Conservation (phyloP, 2,113 vertebrate genomes). For the Plectropomus leopardus region DNA sequence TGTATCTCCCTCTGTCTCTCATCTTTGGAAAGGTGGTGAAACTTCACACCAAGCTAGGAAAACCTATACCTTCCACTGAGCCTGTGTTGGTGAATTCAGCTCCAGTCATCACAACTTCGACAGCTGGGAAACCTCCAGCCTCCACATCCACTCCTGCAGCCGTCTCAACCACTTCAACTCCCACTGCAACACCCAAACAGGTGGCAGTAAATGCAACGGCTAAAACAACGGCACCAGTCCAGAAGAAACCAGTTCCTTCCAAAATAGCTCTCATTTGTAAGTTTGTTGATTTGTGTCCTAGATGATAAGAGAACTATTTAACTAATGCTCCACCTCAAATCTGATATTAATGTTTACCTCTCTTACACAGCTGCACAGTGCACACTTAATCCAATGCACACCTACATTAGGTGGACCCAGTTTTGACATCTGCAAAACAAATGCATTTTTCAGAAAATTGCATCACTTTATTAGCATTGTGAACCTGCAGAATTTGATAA, state of each 20-base stretch:
- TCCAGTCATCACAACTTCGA: slow-evolving; percentile 73
- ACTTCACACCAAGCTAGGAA: slow-evolving; percentile 89
- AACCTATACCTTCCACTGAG: slow-evolving; percentile 88
- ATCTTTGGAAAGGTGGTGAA: slow-evolving; percentile 86
- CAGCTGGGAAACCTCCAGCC: slow-evolving; percentile 69
- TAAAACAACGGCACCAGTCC: slow-evolving; percentile 41
- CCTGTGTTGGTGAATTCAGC: slow-evolving; percentile 82
- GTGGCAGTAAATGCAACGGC: slow-evolving; percentile 3
- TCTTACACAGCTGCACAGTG: too few species aligned
- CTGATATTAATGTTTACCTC: too few species aligned
- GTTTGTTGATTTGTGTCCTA: slow-evolving; percentile 28
- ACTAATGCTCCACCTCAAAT: too few species aligned
- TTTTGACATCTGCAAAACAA: too few species aligned
- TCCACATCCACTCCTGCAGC: slow-evolving; percentile 46
- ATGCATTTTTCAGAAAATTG: too few species aligned
- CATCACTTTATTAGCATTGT: too few species aligned
- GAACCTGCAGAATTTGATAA: neutral
- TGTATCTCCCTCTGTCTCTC: slow-evolving; percentile 31
- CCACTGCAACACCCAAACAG: slow-evolving; percentile 56
- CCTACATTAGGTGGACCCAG: too few species aligned
- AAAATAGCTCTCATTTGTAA: slow-evolving; percentile 80
- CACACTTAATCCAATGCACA: too few species aligned
- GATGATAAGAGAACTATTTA: too few species aligned
- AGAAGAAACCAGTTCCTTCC: slow-evolving; percentile 68
- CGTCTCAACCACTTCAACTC: slow-evolving; percentile 20